Base-by-base conservation (phyloP, 2,113 vertebrate species). In the Ammodytes marinus region DNA sequence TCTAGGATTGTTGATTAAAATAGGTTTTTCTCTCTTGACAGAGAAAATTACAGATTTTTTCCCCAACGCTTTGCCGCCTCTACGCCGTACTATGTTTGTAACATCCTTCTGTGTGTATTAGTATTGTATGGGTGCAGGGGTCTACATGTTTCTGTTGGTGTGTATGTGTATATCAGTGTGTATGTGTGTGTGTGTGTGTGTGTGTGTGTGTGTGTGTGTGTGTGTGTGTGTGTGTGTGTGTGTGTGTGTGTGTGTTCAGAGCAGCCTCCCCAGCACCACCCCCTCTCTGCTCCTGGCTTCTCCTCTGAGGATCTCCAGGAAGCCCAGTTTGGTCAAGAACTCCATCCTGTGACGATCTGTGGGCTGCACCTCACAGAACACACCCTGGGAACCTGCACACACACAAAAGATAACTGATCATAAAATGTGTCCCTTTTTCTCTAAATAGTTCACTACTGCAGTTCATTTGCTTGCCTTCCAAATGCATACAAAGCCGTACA, bases 251-350 rank as follows among this genome's bases (percentile, higher is more conserved):
- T 40, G 7, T 77, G 67, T 82, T 95, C 68, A 97, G 68, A 97
- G 95, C 85, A 97, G 94, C 57, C 96, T 91, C 15, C 96, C 96
- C 54, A 97, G 92, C 78, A 97, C 94, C 61, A 89, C 90, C 2
- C 93, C 53, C 1, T 95, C 85, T 0, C 95, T 91, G 81, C 87
- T 89, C 66, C 89, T 84, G 39, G 91, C 93, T 89, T 96, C 96
- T 76, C 94, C 94, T 83, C 95, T 90, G 0, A 96, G 95, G 89
- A 97, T 94, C 84, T 95, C 95, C 0, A 97, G 87, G 45, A 97
- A 97, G 74, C 96, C 96, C 92, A 97, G 79, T 75, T 96, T 96
- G 19, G 95, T 95, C 79, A 96, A 89, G 87, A 97, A 96, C 88
- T 95, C 96, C 91, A 96, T 88, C 73, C 95, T 94, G 76, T 94